Percentiles rank a stretch among this genome's conserved stretches.
phyloP scores from a whole-genome alignment of 2,113 vertebrate species.

The Isurus oxyrinchus region DNA sequence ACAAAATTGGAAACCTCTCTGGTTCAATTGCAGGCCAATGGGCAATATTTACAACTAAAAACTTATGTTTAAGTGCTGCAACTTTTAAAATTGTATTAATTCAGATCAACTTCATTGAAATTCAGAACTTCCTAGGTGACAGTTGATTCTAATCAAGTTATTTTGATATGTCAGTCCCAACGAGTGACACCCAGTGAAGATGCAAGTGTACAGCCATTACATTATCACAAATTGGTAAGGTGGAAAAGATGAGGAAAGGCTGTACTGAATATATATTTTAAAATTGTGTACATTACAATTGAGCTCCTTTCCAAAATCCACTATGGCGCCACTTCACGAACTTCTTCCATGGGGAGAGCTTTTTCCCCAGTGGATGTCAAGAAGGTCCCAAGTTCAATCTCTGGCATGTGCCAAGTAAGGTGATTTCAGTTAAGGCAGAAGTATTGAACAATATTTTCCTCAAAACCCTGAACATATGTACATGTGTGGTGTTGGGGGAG shows the following conservation, averaged over 20 bases:
- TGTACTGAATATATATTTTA: neutral
- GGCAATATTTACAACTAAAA: too few relatives aligned
- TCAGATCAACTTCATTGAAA: neutral
- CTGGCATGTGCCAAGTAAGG: neutral
- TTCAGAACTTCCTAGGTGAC: neutral
- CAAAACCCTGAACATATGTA: neutral
- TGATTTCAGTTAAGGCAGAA: neutral
- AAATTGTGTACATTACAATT: neutral
- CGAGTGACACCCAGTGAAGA: neutral
- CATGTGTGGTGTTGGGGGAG: neutral
- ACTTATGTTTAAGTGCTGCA: too few relatives aligned
- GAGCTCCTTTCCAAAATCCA: neutral
- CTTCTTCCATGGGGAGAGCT: neutral
- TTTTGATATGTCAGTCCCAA: neutral
- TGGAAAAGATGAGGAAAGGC: too few relatives aligned
- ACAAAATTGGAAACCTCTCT: too few relatives aligned
- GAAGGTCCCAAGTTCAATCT: neutral
- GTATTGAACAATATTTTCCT: neutral
- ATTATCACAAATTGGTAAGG: neutral
- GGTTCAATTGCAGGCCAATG: neutral
- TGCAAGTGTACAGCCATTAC: neutral
- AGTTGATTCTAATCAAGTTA: neutral
- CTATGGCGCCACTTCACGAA: neutral
- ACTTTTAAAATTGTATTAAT: neutral
- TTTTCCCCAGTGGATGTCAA: neutral